A percentile compares a stretch with the other conserved stretches of the same genome.
phyloP scores from a whole-genome alignment of 2,797 vertebrate genomes.

The Lithobates pipiens region DNA sequence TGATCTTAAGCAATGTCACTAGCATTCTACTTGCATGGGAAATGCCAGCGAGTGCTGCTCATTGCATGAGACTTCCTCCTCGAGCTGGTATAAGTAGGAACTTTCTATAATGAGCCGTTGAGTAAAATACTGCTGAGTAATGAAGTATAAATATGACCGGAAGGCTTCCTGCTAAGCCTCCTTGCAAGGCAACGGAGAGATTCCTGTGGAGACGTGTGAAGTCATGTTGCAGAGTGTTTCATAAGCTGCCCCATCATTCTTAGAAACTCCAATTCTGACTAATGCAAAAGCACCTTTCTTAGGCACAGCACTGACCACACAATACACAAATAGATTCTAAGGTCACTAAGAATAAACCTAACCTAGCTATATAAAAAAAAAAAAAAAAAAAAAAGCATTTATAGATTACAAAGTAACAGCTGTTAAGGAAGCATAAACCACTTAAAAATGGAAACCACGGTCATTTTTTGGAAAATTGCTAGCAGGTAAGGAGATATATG shows the following conservation, averaged over 20 bases:
- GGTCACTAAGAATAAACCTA: too few species aligned
- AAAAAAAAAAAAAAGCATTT: too few species aligned
- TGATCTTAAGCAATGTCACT: too few species aligned
- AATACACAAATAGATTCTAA: slow-evolving; percentile 1
- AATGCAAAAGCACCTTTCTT: slow-evolving; percentile 9
- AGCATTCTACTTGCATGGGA: too few species aligned
- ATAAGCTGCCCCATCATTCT: slow-evolving; percentile 19
- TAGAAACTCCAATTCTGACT: slow-evolving; percentile 4
- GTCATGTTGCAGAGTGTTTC: slow-evolving; percentile 18
- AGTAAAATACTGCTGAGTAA: slow-evolving; percentile 45
- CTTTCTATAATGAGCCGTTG: slow-evolving; percentile 22
- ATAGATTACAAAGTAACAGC: too few species aligned
- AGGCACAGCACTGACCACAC: neutral
- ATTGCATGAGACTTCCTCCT: neutral
- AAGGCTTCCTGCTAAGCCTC: neutral
- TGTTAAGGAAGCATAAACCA: too few species aligned
- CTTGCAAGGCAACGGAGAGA: slow-evolving; percentile 1
- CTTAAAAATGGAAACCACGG: too few species aligned
- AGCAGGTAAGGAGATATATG: too few species aligned
- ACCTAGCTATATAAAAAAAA: too few species aligned
- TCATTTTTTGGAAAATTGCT: too few species aligned
- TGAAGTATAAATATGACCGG: slow-evolving; percentile 32
- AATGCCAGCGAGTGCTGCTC: neutral
- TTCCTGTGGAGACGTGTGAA: slow-evolving; percentile 9
- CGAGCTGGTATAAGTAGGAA: neutral